Evolutionary conservation across 2,113 vertebrate species (phyloP).

Genomic region (Formicarius rufipectus): DNA sequence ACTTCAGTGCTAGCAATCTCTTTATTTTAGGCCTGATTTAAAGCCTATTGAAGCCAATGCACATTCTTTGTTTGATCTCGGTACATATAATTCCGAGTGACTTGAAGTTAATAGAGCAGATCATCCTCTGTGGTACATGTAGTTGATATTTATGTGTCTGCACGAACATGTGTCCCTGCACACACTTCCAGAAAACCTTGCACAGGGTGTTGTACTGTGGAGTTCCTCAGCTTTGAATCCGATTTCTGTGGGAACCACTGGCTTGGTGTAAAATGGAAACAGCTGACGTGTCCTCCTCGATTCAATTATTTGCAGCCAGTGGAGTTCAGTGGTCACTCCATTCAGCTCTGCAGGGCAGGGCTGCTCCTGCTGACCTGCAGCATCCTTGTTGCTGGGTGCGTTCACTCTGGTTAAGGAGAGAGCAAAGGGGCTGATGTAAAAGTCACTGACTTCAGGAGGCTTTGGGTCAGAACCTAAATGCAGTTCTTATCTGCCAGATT

Average conservation of each 20-base stretch:
- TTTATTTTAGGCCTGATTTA: conserved; percentile 39
- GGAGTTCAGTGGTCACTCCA: background rate
- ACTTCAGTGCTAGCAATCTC: background rate
- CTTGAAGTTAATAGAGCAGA: conserved; percentile 36
- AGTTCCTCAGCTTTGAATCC: background rate
- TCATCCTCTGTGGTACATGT: background rate
- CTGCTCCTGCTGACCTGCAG: background rate
- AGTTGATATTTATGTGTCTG: conserved; percentile 28
- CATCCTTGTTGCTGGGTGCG: background rate
- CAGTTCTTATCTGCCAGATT: background rate
- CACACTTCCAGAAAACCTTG: background rate
- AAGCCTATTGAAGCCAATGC: background rate
- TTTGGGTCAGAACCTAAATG: background rate
- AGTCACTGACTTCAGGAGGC: background rate
- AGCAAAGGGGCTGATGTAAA: background rate
- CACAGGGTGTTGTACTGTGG: background rate
- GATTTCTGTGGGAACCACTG: background rate
- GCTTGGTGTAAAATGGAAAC: background rate
- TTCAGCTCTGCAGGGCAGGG: background rate
- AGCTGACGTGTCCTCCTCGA: background rate
- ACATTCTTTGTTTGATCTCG: conserved; percentile 13
- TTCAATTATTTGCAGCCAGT: background rate
- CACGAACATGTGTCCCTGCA: background rate
- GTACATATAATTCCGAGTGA: background rate
- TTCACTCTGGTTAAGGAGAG: background rate